Evolutionary conservation across 1,140 invertebrate genomes (phyloP), one percentile per base, ranked within the genome.

Genomic region (Zaprionus inermis): DNA sequence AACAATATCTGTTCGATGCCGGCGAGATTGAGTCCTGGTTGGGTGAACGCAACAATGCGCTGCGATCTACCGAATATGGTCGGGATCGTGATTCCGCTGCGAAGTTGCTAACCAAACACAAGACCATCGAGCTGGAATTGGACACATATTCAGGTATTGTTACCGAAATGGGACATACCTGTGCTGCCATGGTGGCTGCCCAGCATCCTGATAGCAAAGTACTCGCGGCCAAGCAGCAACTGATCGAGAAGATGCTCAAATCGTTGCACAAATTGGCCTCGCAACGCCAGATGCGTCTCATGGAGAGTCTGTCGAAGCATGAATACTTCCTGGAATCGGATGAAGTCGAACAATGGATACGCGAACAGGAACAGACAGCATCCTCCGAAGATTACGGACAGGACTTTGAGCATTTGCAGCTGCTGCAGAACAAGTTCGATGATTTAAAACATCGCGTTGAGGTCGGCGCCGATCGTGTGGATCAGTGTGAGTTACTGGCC

Each of bases 301-400:
- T 99, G 93, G 97, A 98, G 91, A 98, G 97, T 36, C 95, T 99
- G 89, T 97, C 97, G 91, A 94, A 97, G 69, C 98, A 98, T 91
- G 98, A 98, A 86, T 99, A 98, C 92, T 95, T 98, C 89, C 93
- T 96, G 0, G 98, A 99, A 92, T 96, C 96, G 69, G 94, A 96
- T 59, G 98, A 99, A 89, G 94, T 99, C 60, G 97, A 99, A 85
- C 95, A 96, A 78, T 99, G 98, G 98, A 98, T 99, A 34, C 95
- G 96, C 72, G 98, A 99, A 90, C 97, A 99, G 92, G 95, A 98
- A 92, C 96, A 97, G 76, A 95, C 96, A 0, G 98, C 98, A 7
- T 95, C 95, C 3, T 97, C 96, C 36, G 98, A 99, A 91, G 98
- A 99, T 92, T 99, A 98, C 92, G 98, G 98, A 6, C 97, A 98